Base-by-base conservation (phyloP, 2,888 invertebrate species). In the Scrobipalpa costella region DNA sequence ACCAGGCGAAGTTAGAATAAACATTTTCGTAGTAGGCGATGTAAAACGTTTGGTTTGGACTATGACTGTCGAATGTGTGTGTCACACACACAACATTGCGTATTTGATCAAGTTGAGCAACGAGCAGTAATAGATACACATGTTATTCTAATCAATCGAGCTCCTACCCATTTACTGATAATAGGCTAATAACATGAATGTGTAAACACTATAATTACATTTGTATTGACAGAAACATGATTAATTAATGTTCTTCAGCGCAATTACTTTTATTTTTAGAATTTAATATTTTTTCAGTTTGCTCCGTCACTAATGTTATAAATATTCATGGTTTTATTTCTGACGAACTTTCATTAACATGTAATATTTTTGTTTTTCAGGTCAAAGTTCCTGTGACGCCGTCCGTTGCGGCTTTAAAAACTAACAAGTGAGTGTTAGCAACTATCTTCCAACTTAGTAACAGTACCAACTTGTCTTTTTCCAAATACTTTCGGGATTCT, bases 351-450 rank as follows among this genome's bases (percentile, higher is more conserved):
- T 66, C 33, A 62, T 66, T 66, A n/a, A 63, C 47, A 55, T 63
- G 50, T 61, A 33, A 61, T 34, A 61, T 64, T 72, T 71, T 76
- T 81, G n/a, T 79, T 75, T 87, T 86, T 64, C 88, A 90, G 90
- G 84, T 87, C 78, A 75, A 82, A 86, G 87, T 87, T 88, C 89
- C 89, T 88, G 82, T 77, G 72, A 77, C 80, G 86, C 83, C 86
- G 85, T 85, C 84, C 81, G 73, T 73, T 77, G 76, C 82, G 86
- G 83, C 84, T 83, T 79, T 78, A 79, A 11, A 61, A 61, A 79
- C 78, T 80, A 82, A 81, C 80, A 86, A 86, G 90, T 89, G 69
- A 83, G 87, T 84, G 67, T 67, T 69, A 64, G 27, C 33, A 61
- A 40, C 58, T 34, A 57, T 64, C 13, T 27, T 55, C 3, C 8